Evolutionary conservation across 2,888 invertebrate genomes (phyloP).

Genomic region (Tyria jacobaeae): DNA sequence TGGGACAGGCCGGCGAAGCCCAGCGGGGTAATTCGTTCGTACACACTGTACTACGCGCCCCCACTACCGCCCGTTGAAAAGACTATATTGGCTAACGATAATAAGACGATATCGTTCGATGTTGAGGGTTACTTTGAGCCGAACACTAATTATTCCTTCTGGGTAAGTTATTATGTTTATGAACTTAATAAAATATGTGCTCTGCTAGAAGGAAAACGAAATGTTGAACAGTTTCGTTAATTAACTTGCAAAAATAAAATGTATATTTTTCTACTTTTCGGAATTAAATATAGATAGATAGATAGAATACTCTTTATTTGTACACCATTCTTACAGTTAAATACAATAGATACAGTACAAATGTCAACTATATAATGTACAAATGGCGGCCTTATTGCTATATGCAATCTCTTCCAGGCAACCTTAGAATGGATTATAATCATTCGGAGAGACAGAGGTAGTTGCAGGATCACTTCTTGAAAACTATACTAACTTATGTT

Average conservation of each 20-base stretch:
- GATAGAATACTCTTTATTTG: too few species aligned
- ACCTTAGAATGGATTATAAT: too few species aligned
- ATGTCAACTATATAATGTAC: too few species aligned
- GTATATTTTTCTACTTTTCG: too few species aligned
- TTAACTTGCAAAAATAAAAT: not conserved
- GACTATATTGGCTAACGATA: slow-evolving; percentile 68
- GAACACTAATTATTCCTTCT: slow-evolving; percentile 89
- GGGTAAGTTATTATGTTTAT: slow-evolving; percentile 84
- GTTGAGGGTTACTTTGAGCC: slow-evolving; percentile 86
- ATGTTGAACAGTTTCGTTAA: not conserved
- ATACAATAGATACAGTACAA: too few species aligned
- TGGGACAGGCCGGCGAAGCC: slow-evolving; percentile 90
- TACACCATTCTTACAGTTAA: too few species aligned
- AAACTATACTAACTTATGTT: too few species aligned
- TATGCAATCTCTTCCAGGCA: too few species aligned
- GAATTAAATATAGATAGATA: too few species aligned
- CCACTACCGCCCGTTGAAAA: slow-evolving; percentile 87
- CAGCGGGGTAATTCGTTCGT: slow-evolving; percentile 88
- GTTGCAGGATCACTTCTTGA: too few species aligned
- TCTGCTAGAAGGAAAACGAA: not conserved
- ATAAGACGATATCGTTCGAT: slow-evolving; percentile 71
- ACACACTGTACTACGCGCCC: slow-evolving; percentile 89
- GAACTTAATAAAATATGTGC: not conserved
- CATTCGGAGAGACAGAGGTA: too few species aligned
- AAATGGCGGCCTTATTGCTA: too few species aligned